Evolutionary conservation across 2,888 invertebrate species (phyloP).

Genomic region (Caenorhabditis japonica): DNA sequence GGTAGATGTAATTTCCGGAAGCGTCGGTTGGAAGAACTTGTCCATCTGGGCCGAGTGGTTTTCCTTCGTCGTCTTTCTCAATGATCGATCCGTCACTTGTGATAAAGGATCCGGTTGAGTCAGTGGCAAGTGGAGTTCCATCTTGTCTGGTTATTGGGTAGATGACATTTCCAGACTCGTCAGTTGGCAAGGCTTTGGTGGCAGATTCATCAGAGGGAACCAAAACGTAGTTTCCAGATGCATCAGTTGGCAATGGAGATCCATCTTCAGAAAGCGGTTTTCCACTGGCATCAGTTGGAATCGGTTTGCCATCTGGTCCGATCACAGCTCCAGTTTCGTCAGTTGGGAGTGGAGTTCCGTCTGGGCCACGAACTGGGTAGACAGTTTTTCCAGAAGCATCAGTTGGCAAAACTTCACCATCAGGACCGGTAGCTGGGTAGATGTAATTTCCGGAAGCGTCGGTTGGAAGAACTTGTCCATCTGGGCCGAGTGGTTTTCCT

Average conservation of each 20-base stretch:
- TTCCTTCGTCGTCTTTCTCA: too few relatives aligned
- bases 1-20: too few relatives aligned
- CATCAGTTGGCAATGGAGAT: constrained; percentile 50
- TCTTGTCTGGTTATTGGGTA: too few relatives aligned
- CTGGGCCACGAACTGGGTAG: constrained; percentile 55
- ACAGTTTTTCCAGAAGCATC: constrained; percentile 44
- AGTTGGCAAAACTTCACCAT: constrained; percentile 46
- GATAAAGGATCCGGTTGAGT: too few relatives aligned
- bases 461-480: constrained; percentile 61
- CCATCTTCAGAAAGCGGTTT: constrained; percentile 53
- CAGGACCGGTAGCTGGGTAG: constrained; percentile 48
- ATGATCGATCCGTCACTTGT: too few relatives aligned
- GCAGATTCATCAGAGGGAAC: too few relatives aligned
- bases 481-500: constrained; percentile 54
- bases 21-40: too few relatives aligned
- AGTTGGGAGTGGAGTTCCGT: constrained; percentile 55
- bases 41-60: too few relatives aligned
- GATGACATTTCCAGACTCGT: too few relatives aligned
- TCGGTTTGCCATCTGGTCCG: constrained; percentile 46
- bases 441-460: constrained; percentile 40
- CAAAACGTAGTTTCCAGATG: too few relatives aligned
- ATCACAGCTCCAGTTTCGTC: constrained; percentile 33
- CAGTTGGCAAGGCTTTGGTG: too few relatives aligned
- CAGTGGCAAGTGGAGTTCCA: too few relatives aligned
- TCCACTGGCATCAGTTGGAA: constrained; percentile 47